Base-by-base conservation (phyloP, 53 echinoderm and acorn worm species). In the Apostichopus leukothele region DNA sequence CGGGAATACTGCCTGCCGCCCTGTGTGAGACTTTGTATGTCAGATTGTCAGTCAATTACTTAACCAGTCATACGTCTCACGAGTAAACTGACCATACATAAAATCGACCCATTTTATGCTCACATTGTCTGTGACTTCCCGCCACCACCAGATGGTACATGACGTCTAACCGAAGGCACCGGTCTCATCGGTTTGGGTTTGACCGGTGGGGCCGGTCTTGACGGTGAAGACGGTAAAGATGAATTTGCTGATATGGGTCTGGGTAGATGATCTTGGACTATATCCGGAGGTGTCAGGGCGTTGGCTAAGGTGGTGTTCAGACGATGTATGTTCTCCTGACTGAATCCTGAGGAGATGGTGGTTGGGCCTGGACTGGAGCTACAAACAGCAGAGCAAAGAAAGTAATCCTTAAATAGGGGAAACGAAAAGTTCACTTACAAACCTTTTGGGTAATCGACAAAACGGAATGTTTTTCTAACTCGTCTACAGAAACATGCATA, bases 151-250 rank as follows among this genome's bases (percentile, higher is more conserved):
- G 74, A 68, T 18, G 90, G 84, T 39, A 74, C 23, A 76, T 85
- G n/a, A 50, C 90, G 86, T 11, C 75, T 83, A 16, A 84, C 74
- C 53, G 90, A 75, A 20, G 90, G 90, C 76, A 86, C 66, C 11
- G 90, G 90, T 53, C 90, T 86, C 61, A 90, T 90, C 5, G 90
- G 90, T 52, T 90, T 90, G 25, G 90, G 90, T 54, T 90, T 90
- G 67, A 86, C 66, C 53, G 66, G 60, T 12, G 86, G 86, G 7
- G 86, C 76, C 60, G 66, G 73, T 39, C 60, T 86, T 20, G 76
- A 76, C 1, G 86, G 67, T 61, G 86, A 76, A 6, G 89, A 63
- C 9, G 83, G 14, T 13, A 60, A 13, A 1, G 75, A 55, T 13
- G 85, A 21, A 50, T 50, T 61, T 22, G 61, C 16, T 50, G 84